Evolutionary conservation across 2,888 invertebrate species (phyloP), one percentile per base, ranked within the genome.

Genomic region (Ecdyonurus torrentis): DNA sequence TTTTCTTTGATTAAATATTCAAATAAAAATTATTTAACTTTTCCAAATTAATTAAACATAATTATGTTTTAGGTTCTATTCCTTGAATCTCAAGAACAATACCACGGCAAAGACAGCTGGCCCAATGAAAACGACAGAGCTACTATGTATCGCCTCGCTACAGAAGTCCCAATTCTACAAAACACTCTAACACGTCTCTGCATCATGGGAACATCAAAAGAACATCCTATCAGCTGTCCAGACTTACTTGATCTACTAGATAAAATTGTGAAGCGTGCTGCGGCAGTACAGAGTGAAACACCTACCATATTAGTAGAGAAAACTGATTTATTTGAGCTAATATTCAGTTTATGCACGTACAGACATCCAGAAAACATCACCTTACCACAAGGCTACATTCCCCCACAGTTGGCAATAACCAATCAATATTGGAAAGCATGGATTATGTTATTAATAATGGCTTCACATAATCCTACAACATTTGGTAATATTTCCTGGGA

Each of bases 361-460:
- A 87, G 88, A 71, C 90, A 94, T 72, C 95, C 95, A 0, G 95
- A 95, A 69, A 93, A 92, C 71, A 93, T 95, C 69, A 84, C 85
- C 2, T 78, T 96, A 64, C 96, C 97, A 0, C 74, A 83, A 18
- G 91, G 89, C 7, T 90, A 89, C 73, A 80, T 78, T n/a, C 87
- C 95, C 0, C 96, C 96, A 0, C 85, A 86, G 67, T 77, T 97
- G 70, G 95, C 93, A 1, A 93, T 97, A 70, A 86, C 91, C n/a
- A 86, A 86, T 64, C 78, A 90, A 63, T 97, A 95, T 75, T 97
- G 97, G 97, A 94, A 94, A 75, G 88, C 89, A 22, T 96, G 96
- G 95, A 78, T 84, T 52, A 85, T 92, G 71, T 78, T 97, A 68
- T 76, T 93, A 55, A 88, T 95, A 76, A 77, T 97, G 67, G 87